These are phyloP conservation scores for Protobothrops mucrosquamatus DNA, from an alignment of 2,113 vertebrate species.

Conservation along the genomic window DNA sequence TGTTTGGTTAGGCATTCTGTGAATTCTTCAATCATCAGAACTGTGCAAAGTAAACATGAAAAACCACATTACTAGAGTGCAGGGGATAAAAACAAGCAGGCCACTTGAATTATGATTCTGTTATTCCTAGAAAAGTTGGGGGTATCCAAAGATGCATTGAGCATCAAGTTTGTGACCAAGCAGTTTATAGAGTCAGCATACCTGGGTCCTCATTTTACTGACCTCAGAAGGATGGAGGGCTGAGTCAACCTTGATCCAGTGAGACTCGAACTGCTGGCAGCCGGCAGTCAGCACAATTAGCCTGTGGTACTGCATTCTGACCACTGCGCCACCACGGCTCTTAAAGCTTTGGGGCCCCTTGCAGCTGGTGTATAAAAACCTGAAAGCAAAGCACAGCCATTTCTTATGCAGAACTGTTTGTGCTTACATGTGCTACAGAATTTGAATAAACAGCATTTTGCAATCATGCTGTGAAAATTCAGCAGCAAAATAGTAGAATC, in stretches of 20 bases:
- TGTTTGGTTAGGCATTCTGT: background rate
- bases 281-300: too few relatives aligned
- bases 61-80: background rate
- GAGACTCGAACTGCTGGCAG: too few relatives aligned
- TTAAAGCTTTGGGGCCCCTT: background rate
- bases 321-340: too few relatives aligned
- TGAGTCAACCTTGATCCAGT: too few relatives aligned
- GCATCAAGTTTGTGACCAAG: background rate
- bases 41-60: background rate
- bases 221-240: too few relatives aligned
- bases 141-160: too few relatives aligned
- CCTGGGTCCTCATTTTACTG: too few relatives aligned
- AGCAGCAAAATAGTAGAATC: background rate
- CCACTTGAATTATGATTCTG: background rate
- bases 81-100: background rate
- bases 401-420: background rate
- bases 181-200: too few relatives aligned
- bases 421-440: too few relatives aligned
- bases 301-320: too few relatives aligned
- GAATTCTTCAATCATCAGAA: background rate
- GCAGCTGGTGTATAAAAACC: background rate
- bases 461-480: background rate
- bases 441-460: background rate
- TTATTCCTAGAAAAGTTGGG: background rate
- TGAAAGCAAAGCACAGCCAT: background rate